Evolutionary conservation across 2,113 vertebrate species (phyloP).

Genomic region (Gulo gulo): DNA sequence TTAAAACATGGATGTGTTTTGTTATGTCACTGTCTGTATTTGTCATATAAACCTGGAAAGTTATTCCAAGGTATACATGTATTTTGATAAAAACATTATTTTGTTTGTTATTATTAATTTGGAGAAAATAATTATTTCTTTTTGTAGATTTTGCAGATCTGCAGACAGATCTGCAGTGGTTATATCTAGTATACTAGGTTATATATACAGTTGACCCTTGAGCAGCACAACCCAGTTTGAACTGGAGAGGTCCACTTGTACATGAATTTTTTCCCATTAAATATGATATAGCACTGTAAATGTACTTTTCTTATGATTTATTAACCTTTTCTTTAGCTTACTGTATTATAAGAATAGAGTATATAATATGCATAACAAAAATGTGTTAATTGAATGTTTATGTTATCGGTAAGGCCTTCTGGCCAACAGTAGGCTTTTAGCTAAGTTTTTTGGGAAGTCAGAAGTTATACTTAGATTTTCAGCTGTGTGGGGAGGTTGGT

Average conservation of each 20-base stretch:
- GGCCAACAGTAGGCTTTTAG: not conserved
- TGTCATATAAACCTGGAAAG: not conserved
- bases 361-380: not conserved
- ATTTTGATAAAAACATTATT: not conserved
- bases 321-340: not conserved
- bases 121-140: not conserved
- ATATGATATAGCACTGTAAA: not conserved
- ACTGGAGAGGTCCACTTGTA: not conserved
- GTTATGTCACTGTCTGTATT: not conserved
- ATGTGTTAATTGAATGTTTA: not conserved
- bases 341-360: not conserved
- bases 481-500: not conserved
- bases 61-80: not conserved
- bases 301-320: not conserved
- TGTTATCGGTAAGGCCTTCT: not conserved
- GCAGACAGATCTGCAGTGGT: not conserved
- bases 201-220: not conserved
- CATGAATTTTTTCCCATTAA: not conserved
- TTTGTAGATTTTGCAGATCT: too few relatives aligned
- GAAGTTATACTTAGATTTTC: not conserved
- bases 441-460: not conserved
- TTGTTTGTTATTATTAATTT: not conserved
- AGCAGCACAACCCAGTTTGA: not conserved
- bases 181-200: not conserved
- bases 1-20: not conserved